Percentiles rank a stretch among this genome's conserved stretches.
Conservation (phyloP, 2,888 invertebrate genomes). For the Caenorhabditis sinica region DNA sequence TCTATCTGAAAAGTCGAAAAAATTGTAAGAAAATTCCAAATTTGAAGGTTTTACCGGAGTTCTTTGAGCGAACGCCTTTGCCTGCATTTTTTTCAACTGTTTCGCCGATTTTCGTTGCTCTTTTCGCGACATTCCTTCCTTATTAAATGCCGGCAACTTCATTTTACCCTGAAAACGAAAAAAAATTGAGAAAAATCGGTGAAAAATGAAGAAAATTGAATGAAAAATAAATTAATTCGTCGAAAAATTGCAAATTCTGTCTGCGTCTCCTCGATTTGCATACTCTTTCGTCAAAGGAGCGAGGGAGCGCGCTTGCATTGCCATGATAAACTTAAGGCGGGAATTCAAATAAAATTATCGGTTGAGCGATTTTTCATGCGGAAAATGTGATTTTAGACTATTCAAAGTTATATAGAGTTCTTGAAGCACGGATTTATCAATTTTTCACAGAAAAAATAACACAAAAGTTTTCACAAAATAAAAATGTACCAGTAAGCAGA, state of each 20-base stretch:
- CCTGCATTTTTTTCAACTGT: conserved; percentile 74
- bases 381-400: not conserved
- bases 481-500: not conserved
- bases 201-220: not conserved
- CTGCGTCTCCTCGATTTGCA: not conserved
- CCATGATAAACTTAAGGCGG: not conserved
- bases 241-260: not conserved
- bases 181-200: not conserved
- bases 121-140: conserved; percentile 66
- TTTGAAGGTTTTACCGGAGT: conserved; percentile 39
- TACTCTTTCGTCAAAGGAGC: not conserved
- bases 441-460: no score
- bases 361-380: not conserved
- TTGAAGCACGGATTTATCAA: no score
- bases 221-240: not conserved
- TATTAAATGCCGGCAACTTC: conserved; percentile 42
- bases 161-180: conserved; percentile 43
- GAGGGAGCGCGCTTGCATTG: not conserved
- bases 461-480: not conserved
- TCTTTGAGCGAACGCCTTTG: conserved; percentile 65
- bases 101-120: conserved; percentile 70
- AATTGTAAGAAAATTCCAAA: not conserved
- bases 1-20: conserved; percentile 65
- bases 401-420: not conserved
- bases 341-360: not conserved